phyloP scores from a whole-genome alignment of 2,113 vertebrate species.

The Psilopsiagon aymara region DNA sequence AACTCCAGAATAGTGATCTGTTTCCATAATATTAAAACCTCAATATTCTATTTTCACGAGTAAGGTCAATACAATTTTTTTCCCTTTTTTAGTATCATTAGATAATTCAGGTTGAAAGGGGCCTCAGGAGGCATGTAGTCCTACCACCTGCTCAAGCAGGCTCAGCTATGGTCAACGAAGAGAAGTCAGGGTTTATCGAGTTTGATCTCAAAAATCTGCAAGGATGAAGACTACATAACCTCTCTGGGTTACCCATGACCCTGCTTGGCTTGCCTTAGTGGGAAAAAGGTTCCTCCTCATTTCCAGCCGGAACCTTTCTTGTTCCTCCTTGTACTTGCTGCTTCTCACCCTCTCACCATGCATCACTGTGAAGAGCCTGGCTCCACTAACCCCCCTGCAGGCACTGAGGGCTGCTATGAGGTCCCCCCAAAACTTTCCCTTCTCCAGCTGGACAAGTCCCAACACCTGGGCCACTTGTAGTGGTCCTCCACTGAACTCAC shows the following conservation, averaged over 20 bases:
- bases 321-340: background rate
- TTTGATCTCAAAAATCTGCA: background rate
- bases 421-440: background rate
- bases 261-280: background rate
- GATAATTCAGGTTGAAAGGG: background rate
- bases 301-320: background rate
- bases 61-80: background rate
- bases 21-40: background rate
- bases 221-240: background rate
- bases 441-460: background rate
- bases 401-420: background rate
- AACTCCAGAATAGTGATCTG: background rate
- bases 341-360: background rate
- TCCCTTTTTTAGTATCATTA: background rate
- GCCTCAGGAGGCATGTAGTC: background rate
- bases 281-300: background rate
- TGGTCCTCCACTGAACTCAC: background rate
- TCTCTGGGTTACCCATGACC: background rate
- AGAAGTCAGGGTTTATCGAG: background rate
- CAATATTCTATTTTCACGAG: background rate
- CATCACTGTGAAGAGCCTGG: background rate
- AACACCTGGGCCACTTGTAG: accelerated
- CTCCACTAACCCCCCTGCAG: background rate
- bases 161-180: background rate
- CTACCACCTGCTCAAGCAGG: background rate